Evolutionary conservation across 2,797 vertebrate genomes (phyloP), one percentile per base, ranked within the genome.

Genomic region (Channa striata): DNA sequence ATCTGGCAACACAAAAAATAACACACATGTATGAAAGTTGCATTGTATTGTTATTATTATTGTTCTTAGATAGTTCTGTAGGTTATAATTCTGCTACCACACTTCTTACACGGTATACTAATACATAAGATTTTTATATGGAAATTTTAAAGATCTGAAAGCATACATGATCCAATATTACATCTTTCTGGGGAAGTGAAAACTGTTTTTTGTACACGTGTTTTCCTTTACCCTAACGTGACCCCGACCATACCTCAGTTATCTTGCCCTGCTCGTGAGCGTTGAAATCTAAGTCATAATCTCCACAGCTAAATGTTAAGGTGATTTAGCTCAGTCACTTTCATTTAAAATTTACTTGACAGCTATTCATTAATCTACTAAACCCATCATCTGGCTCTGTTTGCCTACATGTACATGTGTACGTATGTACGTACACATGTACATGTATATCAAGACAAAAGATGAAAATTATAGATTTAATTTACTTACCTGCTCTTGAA

Each of bases 401-500:
- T 13, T 12, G 13, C 11, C 52, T 48, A 19, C 39, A 9, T 42
- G 6, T 4, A 21, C n/a, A n/a, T n/a, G n/a, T n/a, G n/a, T n/a
- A n/a, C n/a, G n/a, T n/a, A n/a, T n/a, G n/a, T n/a, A n/a, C n/a
- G n/a, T n/a, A n/a, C n/a, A n/a, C n/a, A n/a, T n/a, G n/a, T 11
- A 34, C 7, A 40, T 20, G 4, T 57, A 11, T 11, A 53, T 25
- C 23, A 39, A 58, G 20, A 63, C 20, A 59, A 43, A 40, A 11
- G n/a, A 39, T 4, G 39, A 33, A 1, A 23, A 46, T 33, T 1
- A 37, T 0, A 62, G 2, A n/a, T 8, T 54, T 54, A 34, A 25
- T 25, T 76, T 43, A 70, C 81, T 77, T 52, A 85, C 83, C 48
- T 17, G 46, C 19, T 65, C 20, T 58, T 44, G 61, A 52, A 61